Evolutionary conservation across 2,113 vertebrate genomes (phyloP).

Genomic region (Sminthopsis crassicaudata): DNA sequence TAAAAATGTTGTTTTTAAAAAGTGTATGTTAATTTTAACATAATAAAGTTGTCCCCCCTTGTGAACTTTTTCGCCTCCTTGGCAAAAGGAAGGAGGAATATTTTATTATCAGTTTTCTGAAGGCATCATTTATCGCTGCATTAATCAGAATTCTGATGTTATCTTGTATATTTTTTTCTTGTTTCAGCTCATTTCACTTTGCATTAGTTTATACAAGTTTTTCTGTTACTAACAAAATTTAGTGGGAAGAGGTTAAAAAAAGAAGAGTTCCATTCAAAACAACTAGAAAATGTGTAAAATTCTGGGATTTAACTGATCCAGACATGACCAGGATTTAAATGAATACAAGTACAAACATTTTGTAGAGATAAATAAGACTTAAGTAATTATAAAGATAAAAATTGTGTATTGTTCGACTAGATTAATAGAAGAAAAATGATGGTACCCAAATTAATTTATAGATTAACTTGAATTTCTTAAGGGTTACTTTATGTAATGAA

Average conservation of each 20-base stretch:
- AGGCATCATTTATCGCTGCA: not conserved
- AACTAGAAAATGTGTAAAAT: not conserved
- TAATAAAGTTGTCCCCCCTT: not conserved
- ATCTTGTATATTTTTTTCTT: not conserved
- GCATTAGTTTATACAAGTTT: not conserved
- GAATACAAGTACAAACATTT: not conserved
- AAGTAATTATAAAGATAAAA: not conserved
- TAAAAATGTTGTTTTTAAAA: not conserved
- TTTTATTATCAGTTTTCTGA: not conserved
- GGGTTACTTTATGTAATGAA: not conserved
- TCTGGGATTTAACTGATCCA: not conserved
- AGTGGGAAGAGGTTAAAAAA: not conserved
- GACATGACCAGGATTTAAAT: not conserved
- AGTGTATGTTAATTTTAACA: not conserved
- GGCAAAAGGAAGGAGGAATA: not conserved
- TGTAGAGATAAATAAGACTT: not conserved
- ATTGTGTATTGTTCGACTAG: not conserved
- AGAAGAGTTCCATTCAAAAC: not conserved
- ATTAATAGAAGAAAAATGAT: not conserved
- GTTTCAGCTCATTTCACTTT: not conserved
- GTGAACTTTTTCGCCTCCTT: not conserved
- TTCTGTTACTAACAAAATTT: not conserved
- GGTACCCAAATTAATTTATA: not conserved
- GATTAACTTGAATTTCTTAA: not conserved
- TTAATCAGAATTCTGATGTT: not conserved